Evolutionary conservation across 2,797 vertebrate genomes (phyloP).

Genomic region (Neosalanx taihuensis): DNA sequence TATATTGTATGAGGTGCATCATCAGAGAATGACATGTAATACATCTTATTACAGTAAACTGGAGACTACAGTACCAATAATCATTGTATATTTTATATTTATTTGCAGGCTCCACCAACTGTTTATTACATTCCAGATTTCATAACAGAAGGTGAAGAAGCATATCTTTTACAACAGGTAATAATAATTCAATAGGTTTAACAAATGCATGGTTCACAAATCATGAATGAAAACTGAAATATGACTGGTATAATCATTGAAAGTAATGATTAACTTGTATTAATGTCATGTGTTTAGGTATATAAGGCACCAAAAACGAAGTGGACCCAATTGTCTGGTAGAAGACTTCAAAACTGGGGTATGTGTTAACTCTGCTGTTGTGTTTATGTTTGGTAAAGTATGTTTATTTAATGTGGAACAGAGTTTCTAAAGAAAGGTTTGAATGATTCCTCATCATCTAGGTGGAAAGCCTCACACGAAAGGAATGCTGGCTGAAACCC

Average conservation of each 20-base stretch:
- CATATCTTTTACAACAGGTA: constrained; percentile 75
- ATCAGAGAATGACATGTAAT: constrained; percentile 63
- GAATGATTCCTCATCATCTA: constrained; percentile 35
- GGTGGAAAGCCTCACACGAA: constrained; percentile 82
- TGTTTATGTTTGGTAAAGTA: no score
- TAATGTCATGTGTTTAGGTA: constrained; percentile 61
- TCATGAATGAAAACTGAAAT: neutral
- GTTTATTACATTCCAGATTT: constrained; percentile 86
- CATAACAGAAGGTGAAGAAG: constrained; percentile 80
- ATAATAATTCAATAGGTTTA: neutral
- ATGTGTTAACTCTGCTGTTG: neutral
- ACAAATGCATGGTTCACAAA: neutral
- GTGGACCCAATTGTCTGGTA: constrained; percentile 88
- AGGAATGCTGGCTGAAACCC: constrained; percentile 83
- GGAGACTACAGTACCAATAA: neutral
- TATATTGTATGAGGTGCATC: neutral
- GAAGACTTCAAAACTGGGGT: constrained; percentile 93
- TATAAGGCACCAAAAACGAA: constrained; percentile 84
- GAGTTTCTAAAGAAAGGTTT: neutral
- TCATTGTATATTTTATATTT: neutral
- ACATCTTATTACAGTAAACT: constrained; percentile 63
- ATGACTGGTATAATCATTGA: neutral
- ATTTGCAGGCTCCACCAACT: constrained; percentile 66
- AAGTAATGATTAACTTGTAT: neutral
- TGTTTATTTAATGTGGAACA: neutral